These are phyloP conservation scores for Picathartes gymnocephalus DNA, from an alignment of 2,113 vertebrate species.

Conservation along the genomic window DNA sequence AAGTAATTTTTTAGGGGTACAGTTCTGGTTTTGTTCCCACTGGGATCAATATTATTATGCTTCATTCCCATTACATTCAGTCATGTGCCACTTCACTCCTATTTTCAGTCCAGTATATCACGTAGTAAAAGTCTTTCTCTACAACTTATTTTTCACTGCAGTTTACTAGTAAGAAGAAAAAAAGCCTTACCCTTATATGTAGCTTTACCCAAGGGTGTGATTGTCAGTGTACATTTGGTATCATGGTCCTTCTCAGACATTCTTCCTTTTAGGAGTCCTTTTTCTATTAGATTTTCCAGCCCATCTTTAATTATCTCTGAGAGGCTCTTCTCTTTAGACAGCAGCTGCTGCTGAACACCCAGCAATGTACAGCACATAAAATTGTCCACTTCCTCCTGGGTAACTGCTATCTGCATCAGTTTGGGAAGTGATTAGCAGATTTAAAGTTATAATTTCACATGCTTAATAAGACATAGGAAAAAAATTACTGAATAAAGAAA, in stretches of 20 bases:
- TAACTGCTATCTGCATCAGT: conserved; percentile 78
- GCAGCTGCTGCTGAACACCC: conserved; percentile 78
- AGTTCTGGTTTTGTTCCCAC: background rate
- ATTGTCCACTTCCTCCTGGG: conserved; percentile 66
- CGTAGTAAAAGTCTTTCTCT: background rate
- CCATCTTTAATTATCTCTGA: conserved; percentile 70
- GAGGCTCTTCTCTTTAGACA: conserved; percentile 77
- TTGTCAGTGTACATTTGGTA: conserved; percentile 47
- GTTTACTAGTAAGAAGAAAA: background rate
- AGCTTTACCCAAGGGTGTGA: conserved; percentile 87
- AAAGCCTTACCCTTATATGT: conserved; percentile 83
- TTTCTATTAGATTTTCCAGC: conserved; percentile 75
- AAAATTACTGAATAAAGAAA: background rate
- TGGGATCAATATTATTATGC: background rate
- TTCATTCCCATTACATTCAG: background rate
- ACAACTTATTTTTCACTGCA: background rate
- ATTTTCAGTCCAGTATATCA: background rate
- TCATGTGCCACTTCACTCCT: background rate
- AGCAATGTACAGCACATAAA: conserved; percentile 86
- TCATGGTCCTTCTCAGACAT: background rate
- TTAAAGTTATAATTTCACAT: background rate
- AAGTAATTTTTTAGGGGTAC: background rate
- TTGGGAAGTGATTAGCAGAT: background rate
- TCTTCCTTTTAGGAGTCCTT: conserved; percentile 74
- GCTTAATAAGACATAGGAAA: background rate